Percentiles rank a stretch among this genome's conserved stretches.
phyloP scores from a whole-genome alignment of 1,140 invertebrate genomes.

The Neelides sp. region DNA sequence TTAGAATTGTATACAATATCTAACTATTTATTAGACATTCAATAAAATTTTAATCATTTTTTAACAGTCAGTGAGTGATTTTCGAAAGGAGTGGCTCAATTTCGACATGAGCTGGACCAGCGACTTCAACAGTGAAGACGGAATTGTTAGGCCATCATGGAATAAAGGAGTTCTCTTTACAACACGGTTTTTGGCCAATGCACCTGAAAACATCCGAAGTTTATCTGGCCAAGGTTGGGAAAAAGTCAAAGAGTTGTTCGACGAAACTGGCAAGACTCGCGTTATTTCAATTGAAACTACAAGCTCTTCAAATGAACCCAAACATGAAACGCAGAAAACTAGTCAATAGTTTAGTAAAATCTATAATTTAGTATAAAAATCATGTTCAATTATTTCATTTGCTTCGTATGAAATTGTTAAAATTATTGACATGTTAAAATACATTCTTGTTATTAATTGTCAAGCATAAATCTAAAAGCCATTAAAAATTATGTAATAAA shows the following conservation, averaged over 20 bases:
- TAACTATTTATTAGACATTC: too few relatives aligned
- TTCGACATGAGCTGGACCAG: constrained; percentile 10
- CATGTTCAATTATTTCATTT: neutral
- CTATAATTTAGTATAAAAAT: neutral
- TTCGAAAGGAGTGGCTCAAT: constrained; percentile 24
- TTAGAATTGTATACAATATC: too few relatives aligned
- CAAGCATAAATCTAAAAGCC: constrained; percentile 1
- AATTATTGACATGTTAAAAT: constrained; percentile 5
- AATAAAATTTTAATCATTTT: constrained; percentile 1
- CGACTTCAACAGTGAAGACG: constrained; percentile 4
- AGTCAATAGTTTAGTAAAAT: neutral
- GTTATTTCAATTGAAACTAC: neutral
- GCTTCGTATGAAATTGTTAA: constrained; percentile 3
- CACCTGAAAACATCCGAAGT: constrained; percentile 12
- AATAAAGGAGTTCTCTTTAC: constrained; percentile 15
- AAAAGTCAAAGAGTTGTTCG: constrained; percentile 1
- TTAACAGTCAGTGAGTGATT: constrained; percentile 20
- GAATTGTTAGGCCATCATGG: constrained; percentile 24
- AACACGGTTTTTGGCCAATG: constrained; percentile 11
- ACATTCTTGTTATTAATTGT: neutral
- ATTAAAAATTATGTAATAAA: neutral
- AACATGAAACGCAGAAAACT: too few relatives aligned
- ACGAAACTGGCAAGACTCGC: neutral
- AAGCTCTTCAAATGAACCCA: neutral
- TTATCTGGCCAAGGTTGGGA: constrained; percentile 9